Base-by-base conservation (phyloP, 2,113 vertebrate genomes). In the Neodon shergylaensis region DNA sequence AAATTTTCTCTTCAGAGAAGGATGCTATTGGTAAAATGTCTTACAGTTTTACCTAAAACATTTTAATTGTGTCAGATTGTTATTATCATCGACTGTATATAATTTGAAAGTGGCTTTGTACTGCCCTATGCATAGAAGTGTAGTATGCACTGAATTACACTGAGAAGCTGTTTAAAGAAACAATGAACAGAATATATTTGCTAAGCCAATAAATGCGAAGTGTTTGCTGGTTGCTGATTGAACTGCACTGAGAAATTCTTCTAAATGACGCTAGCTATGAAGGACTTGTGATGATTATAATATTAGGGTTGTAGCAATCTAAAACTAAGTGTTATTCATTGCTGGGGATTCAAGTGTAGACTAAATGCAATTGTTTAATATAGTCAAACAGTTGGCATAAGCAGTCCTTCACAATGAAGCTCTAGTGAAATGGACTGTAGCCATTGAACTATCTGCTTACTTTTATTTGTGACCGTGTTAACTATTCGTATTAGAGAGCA, bases 171-270 rank as follows among this genome's bases (percentile, higher is more conserved):
- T 47, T 66, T 14, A 83, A 66, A 78, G 0, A 68, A 10, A 63
- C 10, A 94, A 31, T 65, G 31, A 92, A 73, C 4, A 68, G n/a
- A 85, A 61, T 79, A 33, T 24, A 79, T 94, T 65, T 28, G 63
- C 26, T 86, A 24, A 36, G 39, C 26, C 58, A 74, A 22, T 78
- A n/a, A 44, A 31, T 78, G 13, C 36, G 65, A 88, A 72, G 17
- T 78, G 14, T 24, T 92, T 85, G 72, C 4, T 36, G 9, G 33
- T 65, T 73, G 44, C 19, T 61, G 26, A 85, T 26, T 36, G 19
- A 1, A 73, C 54, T 85, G 21, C 1, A 52, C 36, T 5, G 33
- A 36, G 19, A 22, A 70, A 58, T 52, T 58, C 36, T 28, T 82
- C 22, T 82, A n/a, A 82, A 82, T 82, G 42, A 39, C 31, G 42